Conservation (phyloP, 2,113 vertebrate genomes). For the Microtus montanus region DNA sequence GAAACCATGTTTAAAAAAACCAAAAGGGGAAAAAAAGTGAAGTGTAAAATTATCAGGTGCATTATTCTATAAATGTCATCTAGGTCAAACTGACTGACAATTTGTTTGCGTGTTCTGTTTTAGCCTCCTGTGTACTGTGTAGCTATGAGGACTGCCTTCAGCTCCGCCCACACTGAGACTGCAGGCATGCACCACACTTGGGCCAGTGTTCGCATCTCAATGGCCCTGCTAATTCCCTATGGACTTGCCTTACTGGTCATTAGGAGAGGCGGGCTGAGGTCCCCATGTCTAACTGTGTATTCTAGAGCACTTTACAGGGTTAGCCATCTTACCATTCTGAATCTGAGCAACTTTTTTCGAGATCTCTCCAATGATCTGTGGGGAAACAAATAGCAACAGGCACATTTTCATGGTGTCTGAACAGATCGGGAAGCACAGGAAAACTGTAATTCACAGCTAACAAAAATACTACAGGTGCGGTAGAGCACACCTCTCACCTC, state of each 20-base stretch:
- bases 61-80: background rate
- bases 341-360: slow-evolving; percentile 99
- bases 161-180: background rate
- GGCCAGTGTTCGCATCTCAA: background rate
- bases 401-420: slow-evolving; percentile 6
- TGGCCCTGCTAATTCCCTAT: background rate
- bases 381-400: slow-evolving; percentile 42
- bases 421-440: slow-evolving; percentile 23
- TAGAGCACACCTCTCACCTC: background rate
- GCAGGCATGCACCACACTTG: background rate
- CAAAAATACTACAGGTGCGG: background rate
- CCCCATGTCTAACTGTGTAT: background rate
- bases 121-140: background rate
- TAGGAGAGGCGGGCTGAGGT: background rate
- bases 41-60: background rate
- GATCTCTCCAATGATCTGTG: slow-evolving; percentile 98
- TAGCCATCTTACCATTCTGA: slow-evolving; percentile 93
- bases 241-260: background rate
- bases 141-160: background rate
- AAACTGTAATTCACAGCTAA: slow-evolving; percentile 28
- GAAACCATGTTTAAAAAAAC: background rate
- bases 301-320: background rate
- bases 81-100: background rate
- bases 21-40: background rate
- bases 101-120: background rate